Evolutionary conservation across 2,797 vertebrate genomes (phyloP).

Genomic region (Chrosomus eos): DNA sequence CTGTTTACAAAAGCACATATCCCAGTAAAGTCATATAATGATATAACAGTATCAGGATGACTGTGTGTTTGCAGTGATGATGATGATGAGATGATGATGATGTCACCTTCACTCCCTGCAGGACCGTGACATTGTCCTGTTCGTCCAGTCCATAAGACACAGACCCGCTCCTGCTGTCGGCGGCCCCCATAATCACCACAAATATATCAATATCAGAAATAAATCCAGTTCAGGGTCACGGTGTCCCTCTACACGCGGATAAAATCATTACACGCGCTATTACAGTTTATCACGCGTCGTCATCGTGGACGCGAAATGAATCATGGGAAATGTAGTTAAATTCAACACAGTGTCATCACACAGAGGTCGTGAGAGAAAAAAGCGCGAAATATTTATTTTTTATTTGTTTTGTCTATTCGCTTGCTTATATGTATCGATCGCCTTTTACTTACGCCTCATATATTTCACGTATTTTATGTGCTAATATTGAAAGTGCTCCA

Average conservation of each 20-base stretch:
- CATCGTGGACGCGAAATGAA: slow-evolving; percentile 12
- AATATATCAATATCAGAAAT: slow-evolving; percentile 8
- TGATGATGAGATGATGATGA: background rate
- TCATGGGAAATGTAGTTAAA: slow-evolving; percentile 72
- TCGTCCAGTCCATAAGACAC: slow-evolving; percentile 90
- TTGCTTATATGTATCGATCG: background rate
- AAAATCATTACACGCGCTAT: slow-evolving; percentile 57
- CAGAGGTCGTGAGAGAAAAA: background rate
- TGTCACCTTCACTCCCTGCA: slow-evolving; percentile 91
- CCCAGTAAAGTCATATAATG: no score
- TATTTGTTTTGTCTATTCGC: background rate
- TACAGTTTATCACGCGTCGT: slow-evolving; percentile 18
- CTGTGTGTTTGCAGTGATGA: background rate
- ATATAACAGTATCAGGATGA: background rate
- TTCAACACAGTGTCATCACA: background rate
- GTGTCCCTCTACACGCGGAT: slow-evolving; percentile 67
- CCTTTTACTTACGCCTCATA: background rate
- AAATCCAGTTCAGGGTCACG: slow-evolving; percentile 70
- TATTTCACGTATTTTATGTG: background rate
- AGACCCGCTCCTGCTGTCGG: slow-evolving; percentile 81
- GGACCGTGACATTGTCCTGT: slow-evolving; percentile 88
- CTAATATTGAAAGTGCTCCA: background rate
- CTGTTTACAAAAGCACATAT: background rate
- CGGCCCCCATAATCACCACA: slow-evolving; percentile 79
- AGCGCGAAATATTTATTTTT: background rate